Conservation (phyloP, 2,797 vertebrate species). For the Vespertilio murinus region DNA sequence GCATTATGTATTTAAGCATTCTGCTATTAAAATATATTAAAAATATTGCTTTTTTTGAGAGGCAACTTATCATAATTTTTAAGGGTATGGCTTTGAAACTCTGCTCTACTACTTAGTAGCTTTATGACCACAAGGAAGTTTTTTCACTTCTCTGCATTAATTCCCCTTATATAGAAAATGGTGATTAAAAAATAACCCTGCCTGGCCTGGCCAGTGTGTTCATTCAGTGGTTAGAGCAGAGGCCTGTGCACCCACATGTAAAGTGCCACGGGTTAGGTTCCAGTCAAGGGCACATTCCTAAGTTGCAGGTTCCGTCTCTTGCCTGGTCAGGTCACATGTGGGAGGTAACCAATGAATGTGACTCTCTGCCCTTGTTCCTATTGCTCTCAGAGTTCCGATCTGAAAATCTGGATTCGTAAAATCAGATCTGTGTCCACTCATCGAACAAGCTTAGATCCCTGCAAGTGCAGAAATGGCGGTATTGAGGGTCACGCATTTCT, state of each 20-base stretch:
- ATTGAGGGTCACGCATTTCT: background rate
- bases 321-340: no score
- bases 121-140: background rate
- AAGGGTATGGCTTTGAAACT: background rate
- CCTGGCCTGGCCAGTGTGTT: background rate
- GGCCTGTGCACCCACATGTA: no score
- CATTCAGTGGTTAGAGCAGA: no score
- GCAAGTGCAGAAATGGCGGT: background rate
- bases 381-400: background rate
- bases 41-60: background rate
- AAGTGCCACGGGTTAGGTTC: no score
- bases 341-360: no score
- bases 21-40: background rate
- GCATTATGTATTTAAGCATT: constrained; percentile 2
- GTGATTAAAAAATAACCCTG: background rate
- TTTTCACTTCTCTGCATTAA: background rate
- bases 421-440: background rate
- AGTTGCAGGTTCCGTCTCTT: no score
- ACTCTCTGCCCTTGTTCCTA: background rate
- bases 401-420: background rate
- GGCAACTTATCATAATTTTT: background rate
- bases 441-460: background rate
- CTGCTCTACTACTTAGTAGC: background rate
- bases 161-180: background rate
- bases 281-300: no score